These are phyloP conservation scores for Ahaetulla prasina DNA, from an alignment of 2,113 vertebrate genomes.

Conservation along the genomic window DNA sequence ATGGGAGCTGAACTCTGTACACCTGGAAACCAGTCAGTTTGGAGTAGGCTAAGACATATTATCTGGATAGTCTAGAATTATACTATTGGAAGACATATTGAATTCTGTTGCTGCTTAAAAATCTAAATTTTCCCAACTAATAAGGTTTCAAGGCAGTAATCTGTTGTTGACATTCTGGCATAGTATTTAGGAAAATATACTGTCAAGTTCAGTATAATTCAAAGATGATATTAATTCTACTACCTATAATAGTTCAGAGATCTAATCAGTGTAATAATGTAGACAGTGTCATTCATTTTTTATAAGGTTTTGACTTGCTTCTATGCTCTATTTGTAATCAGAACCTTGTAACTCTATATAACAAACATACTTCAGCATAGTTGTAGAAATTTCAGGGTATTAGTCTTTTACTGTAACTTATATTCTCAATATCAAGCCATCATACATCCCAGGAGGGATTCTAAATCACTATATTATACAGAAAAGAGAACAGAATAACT, in stretches of 20 bases:
- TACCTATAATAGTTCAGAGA: not conserved
- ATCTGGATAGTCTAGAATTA: not conserved
- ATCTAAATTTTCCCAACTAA: not conserved
- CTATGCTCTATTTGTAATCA: not conserved
- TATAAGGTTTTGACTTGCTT: not conserved
- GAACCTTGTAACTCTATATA: not conserved
- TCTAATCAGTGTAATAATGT: not conserved
- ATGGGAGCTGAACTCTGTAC: not conserved
- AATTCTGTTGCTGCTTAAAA: not conserved
- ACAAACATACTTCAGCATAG: not conserved
- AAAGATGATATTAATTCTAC: not conserved
- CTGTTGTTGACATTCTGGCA: not conserved
- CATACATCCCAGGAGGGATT: not conserved
- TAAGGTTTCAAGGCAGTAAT: not conserved
- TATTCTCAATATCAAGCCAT: not conserved
- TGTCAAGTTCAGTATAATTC: not conserved
- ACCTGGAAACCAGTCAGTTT: not conserved
- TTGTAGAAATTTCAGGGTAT: not conserved
- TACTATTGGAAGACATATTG: not conserved
- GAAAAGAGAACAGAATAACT: not conserved
- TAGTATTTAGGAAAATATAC: not conserved
- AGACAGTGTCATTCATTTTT: not conserved
- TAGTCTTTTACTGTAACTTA: conserved; percentile 18
- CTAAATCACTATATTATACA: not conserved
- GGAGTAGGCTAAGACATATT: not conserved